Evolutionary conservation across 2,888 invertebrate species (phyloP).

Genomic region (Hofmannophila pseudospretella): DNA sequence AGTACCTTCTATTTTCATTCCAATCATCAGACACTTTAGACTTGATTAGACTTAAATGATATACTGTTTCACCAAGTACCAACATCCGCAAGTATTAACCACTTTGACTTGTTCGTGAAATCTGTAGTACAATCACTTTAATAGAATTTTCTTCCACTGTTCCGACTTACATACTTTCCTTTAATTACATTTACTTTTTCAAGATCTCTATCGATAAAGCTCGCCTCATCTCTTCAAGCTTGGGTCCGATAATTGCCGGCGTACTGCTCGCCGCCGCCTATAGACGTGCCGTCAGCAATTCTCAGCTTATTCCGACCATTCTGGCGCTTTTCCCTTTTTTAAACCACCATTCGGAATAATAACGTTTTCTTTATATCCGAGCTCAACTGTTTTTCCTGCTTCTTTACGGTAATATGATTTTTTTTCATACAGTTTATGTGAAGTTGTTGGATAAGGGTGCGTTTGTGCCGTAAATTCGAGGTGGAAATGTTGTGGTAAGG

Average conservation of each 20-base stretch:
- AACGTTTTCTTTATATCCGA: slow-evolving; percentile 5
- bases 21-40: too few relatives aligned
- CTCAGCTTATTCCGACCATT: slow-evolving; percentile 25
- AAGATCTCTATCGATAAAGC: slow-evolving; percentile 9
- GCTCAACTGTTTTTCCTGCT: background rate
- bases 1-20: too few relatives aligned
- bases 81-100: too few relatives aligned
- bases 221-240: slow-evolving; percentile 14
- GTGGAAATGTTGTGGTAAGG: too few relatives aligned
- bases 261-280: slow-evolving; percentile 19
- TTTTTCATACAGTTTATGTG: background rate
- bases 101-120: too few relatives aligned
- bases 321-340: slow-evolving; percentile 17
- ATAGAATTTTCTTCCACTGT: too few relatives aligned
- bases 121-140: too few relatives aligned
- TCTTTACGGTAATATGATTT: background rate
- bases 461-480: background rate
- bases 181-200: background rate
- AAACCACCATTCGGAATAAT: slow-evolving; percentile 13
- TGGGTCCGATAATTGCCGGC: slow-evolving; percentile 25
- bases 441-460: background rate
- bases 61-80: too few relatives aligned
- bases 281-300: slow-evolving; percentile 26
- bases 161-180: too few relatives aligned
- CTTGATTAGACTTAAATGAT: too few relatives aligned